These are phyloP conservation scores for Tiaroga cobitis DNA, from an alignment of 2,797 vertebrate genomes.

Conservation along the genomic window DNA sequence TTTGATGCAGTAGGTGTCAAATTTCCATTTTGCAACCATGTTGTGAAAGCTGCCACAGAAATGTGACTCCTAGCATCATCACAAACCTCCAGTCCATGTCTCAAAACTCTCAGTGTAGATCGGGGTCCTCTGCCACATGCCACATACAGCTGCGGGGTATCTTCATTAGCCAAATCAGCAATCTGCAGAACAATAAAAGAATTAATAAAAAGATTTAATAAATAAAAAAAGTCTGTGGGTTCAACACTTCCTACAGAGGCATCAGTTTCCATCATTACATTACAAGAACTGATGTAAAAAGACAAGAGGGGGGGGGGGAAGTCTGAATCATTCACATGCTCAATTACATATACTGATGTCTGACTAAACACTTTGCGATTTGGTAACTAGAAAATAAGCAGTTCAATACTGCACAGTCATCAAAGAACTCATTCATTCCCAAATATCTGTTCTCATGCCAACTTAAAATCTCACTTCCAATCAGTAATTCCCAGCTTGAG, in stretches of 20 bases:
- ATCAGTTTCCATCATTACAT: not conserved
- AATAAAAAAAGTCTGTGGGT: too few relatives aligned
- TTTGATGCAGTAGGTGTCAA: not conserved
- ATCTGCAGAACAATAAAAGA: conserved; percentile 75
- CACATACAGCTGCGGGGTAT: conserved; percentile 95
- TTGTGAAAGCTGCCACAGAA: not conserved
- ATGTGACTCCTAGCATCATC: not conserved
- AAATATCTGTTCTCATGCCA: not conserved
- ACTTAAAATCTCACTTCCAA: not conserved
- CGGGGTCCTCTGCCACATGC: conserved; percentile 93
- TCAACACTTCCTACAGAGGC: not conserved
- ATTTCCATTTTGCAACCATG: not conserved
- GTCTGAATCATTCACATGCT: not conserved
- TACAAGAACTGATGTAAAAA: not conserved
- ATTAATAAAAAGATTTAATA: not conserved
- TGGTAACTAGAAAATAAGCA: not conserved
- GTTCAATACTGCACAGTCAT: not conserved
- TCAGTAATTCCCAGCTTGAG: not conserved
- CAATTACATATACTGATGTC: not conserved
- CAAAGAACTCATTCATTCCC: not conserved
- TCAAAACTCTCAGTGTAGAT: conserved; percentile 92
- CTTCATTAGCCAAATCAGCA: conserved; percentile 97
- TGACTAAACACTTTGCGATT: not conserved
- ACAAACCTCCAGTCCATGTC: conserved; percentile 95
- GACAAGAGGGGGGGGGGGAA: accelerated